phyloP scores from a whole-genome alignment of 2,888 invertebrate genomes.

The Leptinotarsa juncta region DNA sequence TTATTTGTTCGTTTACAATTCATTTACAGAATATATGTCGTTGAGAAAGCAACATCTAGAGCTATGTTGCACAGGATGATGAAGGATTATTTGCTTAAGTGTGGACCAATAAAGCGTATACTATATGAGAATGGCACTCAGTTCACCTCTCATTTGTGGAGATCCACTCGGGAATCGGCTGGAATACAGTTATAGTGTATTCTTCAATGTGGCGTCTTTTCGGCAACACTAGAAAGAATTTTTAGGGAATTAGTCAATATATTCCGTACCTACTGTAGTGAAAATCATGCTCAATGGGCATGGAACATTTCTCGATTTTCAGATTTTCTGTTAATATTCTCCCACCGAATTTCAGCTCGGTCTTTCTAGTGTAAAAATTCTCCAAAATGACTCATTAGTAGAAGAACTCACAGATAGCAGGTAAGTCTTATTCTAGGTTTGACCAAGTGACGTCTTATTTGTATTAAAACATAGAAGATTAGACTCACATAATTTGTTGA shows the following conservation, averaged over 20 bases:
- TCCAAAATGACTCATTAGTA: too few species aligned
- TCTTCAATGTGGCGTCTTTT: not conserved
- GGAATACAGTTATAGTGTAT: not conserved
- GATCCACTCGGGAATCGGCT: not conserved
- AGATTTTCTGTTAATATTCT: too few species aligned
- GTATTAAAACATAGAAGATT: too few species aligned
- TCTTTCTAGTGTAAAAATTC: too few species aligned
- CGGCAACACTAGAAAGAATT: not conserved
- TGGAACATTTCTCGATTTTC: too few species aligned
- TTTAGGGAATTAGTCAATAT: not conserved
- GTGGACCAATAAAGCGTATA: not conserved
- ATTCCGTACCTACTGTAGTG: not conserved
- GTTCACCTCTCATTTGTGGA: not conserved
- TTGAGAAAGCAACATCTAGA: not conserved
- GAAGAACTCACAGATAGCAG: too few species aligned
- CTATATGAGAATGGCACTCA: constrained; percentile 12
- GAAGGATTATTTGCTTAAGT: not conserved
- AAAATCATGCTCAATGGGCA: not conserved
- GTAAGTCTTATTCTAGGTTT: too few species aligned
- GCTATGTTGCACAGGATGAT: not conserved
- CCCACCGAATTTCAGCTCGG: too few species aligned
- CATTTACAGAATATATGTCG: not conserved
- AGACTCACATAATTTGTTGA: too few species aligned
- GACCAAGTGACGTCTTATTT: too few species aligned
- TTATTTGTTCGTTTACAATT: not conserved